A percentile compares a stretch with the other conserved stretches of the same genome.
These are phyloP conservation scores for Anolis carolinensis DNA, from an alignment of 2,113 vertebrate genomes.

Conservation along the genomic window DNA sequence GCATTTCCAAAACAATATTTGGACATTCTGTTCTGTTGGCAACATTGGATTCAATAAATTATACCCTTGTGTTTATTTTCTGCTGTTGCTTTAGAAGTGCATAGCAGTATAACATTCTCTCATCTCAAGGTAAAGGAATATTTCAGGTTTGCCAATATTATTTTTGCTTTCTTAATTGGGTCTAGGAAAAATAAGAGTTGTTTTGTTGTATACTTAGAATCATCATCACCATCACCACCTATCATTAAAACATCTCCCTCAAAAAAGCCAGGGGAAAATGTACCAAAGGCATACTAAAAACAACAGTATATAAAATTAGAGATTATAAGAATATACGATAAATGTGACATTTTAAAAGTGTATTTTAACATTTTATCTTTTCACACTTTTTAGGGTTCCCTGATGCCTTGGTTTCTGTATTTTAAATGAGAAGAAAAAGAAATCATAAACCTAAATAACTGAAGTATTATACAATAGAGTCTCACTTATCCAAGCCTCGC, in stretches of 20 bases:
- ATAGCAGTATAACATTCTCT: background rate
- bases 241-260: no score
- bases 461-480: no score
- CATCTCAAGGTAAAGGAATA: background rate
- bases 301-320: no score
- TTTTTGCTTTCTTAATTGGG: background rate
- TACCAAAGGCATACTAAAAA: background rate
- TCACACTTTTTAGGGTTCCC: background rate
- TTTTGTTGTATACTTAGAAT: background rate
- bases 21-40: background rate
- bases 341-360: background rate
- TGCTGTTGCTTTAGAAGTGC: background rate
- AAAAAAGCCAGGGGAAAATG: background rate
- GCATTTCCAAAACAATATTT: slow-evolving; percentile 18
- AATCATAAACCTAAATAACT: no score
- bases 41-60: background rate
- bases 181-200: background rate
- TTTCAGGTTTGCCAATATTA: background rate
- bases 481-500: no score
- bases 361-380: background rate
- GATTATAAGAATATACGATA: background rate
- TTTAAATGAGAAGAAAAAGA: no score
- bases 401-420: background rate
- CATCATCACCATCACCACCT: background rate
- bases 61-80: background rate